Base-by-base conservation (phyloP, 2,797 vertebrate genomes). In the Enteromius paludinosus region DNA sequence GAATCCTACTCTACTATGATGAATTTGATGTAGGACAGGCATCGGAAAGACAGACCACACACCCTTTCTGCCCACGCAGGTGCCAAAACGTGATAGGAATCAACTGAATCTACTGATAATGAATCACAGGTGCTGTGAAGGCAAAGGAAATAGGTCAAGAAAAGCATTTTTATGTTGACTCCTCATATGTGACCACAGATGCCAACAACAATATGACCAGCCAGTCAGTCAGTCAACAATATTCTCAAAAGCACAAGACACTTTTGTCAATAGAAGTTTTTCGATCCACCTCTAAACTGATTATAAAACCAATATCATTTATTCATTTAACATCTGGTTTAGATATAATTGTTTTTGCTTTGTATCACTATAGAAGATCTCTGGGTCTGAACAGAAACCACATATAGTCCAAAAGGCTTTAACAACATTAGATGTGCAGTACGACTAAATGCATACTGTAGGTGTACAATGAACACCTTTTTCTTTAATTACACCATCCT, bases 271-370 rank as follows among this genome's bases (percentile, higher is more conserved):
- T 30, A 43, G 20, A 62, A 79, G 56, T 47, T 82, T 49, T 41
- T 49, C 20, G 65, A 35, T 35, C 64, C 17, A 79, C 83, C 17
- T 68, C 74, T 35, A 79, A 68, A 68, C 78, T 70, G 62, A 79
- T 87, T 71, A 69, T 61, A 56, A 69, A 70, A 83, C 70, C 70
- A 72, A 49, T 17, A 33, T 35, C 1, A 41, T n/a, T 83, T 86
- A 75, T 78, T 41, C 17, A 74, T 78, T 65, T 49, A 75, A 81
- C 75, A 82, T 79, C 72, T 84, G 72, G 59, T 86, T 87, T 78
- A 38, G 71, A 78, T 79, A 35, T 45, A 79, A 65, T 30, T 83
- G 49, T 73, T 73, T 56, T 38, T 62, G 79, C 52, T 73, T 79
- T 73, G 52, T 77, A 84, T 85, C 73, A 69, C 61, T 15, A 17